Conservation (phyloP, 2,888 invertebrate genomes). For the Girardia tigrina region DNA sequence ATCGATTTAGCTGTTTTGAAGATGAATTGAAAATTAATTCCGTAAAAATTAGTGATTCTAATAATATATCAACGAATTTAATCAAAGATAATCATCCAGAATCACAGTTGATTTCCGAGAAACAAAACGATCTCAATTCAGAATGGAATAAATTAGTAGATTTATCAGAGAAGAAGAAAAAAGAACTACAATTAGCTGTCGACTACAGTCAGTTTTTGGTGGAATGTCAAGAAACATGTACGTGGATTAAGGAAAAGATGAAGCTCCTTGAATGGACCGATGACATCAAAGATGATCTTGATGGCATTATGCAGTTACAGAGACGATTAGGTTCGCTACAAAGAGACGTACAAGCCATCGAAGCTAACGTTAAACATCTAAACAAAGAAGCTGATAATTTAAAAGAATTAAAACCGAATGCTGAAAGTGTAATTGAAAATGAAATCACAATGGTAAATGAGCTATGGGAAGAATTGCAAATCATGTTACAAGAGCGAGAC, state of each 20-base stretch:
- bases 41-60: constrained; percentile 57
- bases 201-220: constrained; percentile 98
- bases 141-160: constrained; percentile 62
- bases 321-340: constrained; percentile 93
- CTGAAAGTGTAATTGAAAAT: constrained; percentile 70
- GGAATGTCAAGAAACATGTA: constrained; percentile 88
- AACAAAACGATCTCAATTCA: constrained; percentile 63
- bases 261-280: constrained; percentile 92
- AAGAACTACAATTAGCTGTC: constrained; percentile 84
- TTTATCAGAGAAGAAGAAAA: constrained; percentile 86
- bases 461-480: constrained; percentile 89
- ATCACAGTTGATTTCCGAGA: constrained; percentile 71
- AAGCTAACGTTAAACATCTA: constrained; percentile 80
- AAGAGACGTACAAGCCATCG: constrained; percentile 90
- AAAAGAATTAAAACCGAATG: constrained; percentile 37
- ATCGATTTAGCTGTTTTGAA: constrained; percentile 89
- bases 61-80: constrained; percentile 78
- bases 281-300: constrained; percentile 88
- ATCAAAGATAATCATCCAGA: constrained; percentile 55
- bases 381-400: constrained; percentile 56
- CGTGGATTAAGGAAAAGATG: constrained; percentile 98
- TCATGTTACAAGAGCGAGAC: constrained; percentile 90
- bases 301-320: constrained; percentile 86
- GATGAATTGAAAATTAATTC: constrained; percentile 59
- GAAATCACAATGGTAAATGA: constrained; percentile 75